Base-by-base conservation (phyloP, 2,113 vertebrate genomes). In the Ellobius talpinus region DNA sequence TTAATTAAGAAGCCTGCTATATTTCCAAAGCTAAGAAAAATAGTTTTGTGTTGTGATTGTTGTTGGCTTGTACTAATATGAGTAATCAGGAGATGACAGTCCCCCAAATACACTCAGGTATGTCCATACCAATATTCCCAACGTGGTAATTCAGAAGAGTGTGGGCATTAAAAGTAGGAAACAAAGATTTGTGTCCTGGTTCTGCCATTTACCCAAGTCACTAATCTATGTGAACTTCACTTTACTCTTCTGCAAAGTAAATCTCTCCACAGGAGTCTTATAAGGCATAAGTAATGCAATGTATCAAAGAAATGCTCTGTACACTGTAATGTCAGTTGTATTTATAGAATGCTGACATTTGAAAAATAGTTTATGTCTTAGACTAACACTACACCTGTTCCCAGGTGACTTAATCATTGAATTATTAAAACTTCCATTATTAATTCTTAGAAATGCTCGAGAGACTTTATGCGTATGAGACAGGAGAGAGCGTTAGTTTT, bases 401-500 rank as follows among this genome's bases (percentile, higher is more conserved):
- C 82, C 68, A 95, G 82, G 33, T 81, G 90, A 90, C 77, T 86
- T 95, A 68, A 89, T 96, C 81, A 91, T 77, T 91, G 86, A 93
- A 90, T 95, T 94, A 87, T 94, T 97, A 97, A 97, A 91, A 87
- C 90, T 89, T 94, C n/a, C 58, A 55, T 94, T 93, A 95, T 96
- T 97, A 89, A 97, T 94, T 76, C 55, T 87, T 95, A 91, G 66
- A 94, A 16, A 89, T 93, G 50, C 78, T 74, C 36, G 42, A 78
- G 84, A 95, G 82, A 79, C 63, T 84, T 84, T n/a, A 23, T 91
- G 66, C 23, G 31, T 94, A n/a, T 96, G 47, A 82, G 78, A 86
- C 78, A 92, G 58, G 47, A 76, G 72, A 92, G 19, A 91, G 36
- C 61, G 82, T 96, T 92, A 87, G 72, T 93, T 96, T 97, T 96